Conservation (phyloP, 2,888 invertebrate genomes). For the Apotomis betuletana region DNA sequence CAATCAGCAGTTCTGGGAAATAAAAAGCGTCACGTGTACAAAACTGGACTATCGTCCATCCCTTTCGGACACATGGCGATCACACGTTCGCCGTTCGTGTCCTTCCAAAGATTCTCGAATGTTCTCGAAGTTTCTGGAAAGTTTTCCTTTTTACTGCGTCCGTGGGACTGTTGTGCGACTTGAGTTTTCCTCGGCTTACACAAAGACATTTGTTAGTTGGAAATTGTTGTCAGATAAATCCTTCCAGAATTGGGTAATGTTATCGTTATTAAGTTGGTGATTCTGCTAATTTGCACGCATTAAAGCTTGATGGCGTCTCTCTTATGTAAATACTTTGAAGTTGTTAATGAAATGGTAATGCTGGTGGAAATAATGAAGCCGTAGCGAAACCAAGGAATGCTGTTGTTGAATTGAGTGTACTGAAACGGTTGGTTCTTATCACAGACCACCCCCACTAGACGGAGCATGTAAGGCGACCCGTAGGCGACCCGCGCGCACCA, state of each 20-base stretch:
- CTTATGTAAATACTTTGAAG: slow-evolving; percentile 30
- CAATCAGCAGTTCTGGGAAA: slow-evolving; percentile 27
- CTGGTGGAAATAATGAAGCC: slow-evolving; percentile 9
- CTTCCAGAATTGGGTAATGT: not conserved
- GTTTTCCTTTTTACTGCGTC: slow-evolving; percentile 36
- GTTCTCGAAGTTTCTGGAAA: slow-evolving; percentile 29
- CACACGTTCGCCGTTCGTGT: slow-evolving; percentile 17
- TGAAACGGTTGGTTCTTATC: not conserved
- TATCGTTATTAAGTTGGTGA: slow-evolving; percentile 26
- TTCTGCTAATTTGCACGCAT: slow-evolving; percentile 31
- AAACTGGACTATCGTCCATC: slow-evolving; percentile 24
- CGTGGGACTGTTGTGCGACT: slow-evolving; percentile 10
- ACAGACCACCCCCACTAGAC: too few relatives aligned
- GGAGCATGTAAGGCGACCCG: too few relatives aligned
- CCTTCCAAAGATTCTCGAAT: slow-evolving; percentile 27
- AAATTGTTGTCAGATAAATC: not conserved
- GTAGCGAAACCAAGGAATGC: not conserved
- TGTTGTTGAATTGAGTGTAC: not conserved
- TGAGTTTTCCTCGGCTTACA: slow-evolving; percentile 1
- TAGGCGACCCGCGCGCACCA: too few relatives aligned
- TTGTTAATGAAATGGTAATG: slow-evolving; percentile 33
- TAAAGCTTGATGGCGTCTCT: slow-evolving; percentile 26
- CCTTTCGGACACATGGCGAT: slow-evolving; percentile 3
- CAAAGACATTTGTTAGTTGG: not conserved
- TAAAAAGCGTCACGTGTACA: slow-evolving; percentile 35